Conservation (phyloP, 2,888 invertebrate species). For the Eurytoma adleriae region DNA sequence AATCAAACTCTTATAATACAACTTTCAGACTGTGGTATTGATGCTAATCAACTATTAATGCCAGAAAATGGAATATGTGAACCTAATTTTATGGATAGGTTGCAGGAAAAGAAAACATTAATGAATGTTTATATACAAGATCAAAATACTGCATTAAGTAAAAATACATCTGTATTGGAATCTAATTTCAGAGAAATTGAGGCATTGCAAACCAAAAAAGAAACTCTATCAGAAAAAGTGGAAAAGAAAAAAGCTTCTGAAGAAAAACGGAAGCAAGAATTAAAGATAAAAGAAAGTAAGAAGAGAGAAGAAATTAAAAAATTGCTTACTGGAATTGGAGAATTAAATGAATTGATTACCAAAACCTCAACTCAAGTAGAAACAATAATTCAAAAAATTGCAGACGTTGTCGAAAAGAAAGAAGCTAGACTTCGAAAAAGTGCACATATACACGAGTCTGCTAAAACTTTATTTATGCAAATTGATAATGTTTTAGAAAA, state of each 20-base stretch:
- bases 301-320: constrained; percentile 63
- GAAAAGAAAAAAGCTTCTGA: constrained; percentile 52
- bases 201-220: constrained; percentile 52
- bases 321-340: constrained; percentile 60
- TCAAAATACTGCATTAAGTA: constrained; percentile 47
- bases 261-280: constrained; percentile 53
- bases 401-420: constrained; percentile 64
- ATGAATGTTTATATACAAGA: constrained; percentile 61
- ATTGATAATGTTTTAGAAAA: constrained; percentile 62
- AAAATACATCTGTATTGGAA: constrained; percentile 48
- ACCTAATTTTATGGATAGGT: constrained; percentile 57
- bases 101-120: constrained; percentile 60
- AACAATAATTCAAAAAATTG: constrained; percentile 57
- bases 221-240: constrained; percentile 51
- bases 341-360: constrained; percentile 58
- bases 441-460: constrained; percentile 60
- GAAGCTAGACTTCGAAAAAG: constrained; percentile 63
- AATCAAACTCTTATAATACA: constrained; percentile 68
- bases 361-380: constrained; percentile 57
- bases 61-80: constrained; percentile 65
- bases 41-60: constrained; percentile 65
- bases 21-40: constrained; percentile 57
- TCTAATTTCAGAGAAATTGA: constrained; percentile 50
- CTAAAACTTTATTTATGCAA: constrained; percentile 63
- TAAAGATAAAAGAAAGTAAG: constrained; percentile 61